These are phyloP conservation scores for Euclidia mi DNA, from an alignment of 2,888 invertebrate genomes.

Conservation along the genomic window DNA sequence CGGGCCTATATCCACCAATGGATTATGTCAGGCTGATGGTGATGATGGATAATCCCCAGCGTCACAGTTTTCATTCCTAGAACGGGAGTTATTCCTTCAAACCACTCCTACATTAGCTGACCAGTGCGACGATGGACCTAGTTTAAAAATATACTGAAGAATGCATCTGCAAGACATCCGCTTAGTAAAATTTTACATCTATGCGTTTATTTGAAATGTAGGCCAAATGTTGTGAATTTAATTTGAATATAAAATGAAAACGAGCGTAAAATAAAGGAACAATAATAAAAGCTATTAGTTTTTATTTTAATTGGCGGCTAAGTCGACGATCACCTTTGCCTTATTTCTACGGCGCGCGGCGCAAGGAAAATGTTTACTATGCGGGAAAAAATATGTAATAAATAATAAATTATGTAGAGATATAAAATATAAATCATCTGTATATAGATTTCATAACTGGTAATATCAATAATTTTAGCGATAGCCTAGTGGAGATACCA, in stretches of 20 bases:
- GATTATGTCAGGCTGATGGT: no score
- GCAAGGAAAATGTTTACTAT: background rate
- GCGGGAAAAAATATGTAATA: background rate
- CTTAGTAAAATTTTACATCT: constrained; percentile 59
- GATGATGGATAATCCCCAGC: no score
- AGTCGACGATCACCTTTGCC: constrained; percentile 2
- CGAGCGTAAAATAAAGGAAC: constrained; percentile 11
- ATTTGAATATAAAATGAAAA: constrained; percentile 22
- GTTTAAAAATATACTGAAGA: constrained; percentile 55
- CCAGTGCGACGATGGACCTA: constrained; percentile 7
- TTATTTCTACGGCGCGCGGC: background rate
- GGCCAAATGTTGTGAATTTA: constrained; percentile 66
- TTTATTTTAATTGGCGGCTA: constrained; percentile 13
- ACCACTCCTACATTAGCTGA: constrained; percentile 7
- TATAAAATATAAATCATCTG: no score
- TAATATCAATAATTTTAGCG: no score
- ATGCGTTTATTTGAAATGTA: constrained; percentile 55
- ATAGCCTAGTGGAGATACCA: no score
- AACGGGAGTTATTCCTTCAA: constrained; percentile 3
- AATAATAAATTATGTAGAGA: no score
- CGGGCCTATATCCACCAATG: no score
- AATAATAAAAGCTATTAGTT: constrained; percentile 27
- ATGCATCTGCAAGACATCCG: constrained; percentile 74
- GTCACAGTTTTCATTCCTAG: no score
- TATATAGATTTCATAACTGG: no score